These are phyloP conservation scores for Leuciscus idus DNA, from an alignment of 2,113 vertebrate genomes.

Conservation along the genomic window DNA sequence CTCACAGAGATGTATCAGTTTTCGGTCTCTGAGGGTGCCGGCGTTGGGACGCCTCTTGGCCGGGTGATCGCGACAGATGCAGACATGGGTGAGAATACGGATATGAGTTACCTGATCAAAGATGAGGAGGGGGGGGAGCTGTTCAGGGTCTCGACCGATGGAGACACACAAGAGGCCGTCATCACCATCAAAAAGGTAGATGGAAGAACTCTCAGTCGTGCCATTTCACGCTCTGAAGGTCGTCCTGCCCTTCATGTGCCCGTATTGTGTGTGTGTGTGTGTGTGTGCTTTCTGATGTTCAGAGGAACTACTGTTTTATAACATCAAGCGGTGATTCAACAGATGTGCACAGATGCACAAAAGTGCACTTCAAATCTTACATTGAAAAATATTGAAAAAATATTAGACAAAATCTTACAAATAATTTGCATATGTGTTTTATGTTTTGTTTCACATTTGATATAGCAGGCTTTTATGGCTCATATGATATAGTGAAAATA, in stretches of 20 bases:
- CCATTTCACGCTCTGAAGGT: neutral
- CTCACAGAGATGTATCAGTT: conserved; percentile 96
- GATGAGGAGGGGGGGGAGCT: conserved; percentile 84
- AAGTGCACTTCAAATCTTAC: neutral
- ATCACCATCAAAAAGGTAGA: conserved; percentile 87
- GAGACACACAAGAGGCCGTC: conserved; percentile 90
- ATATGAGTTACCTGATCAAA: conserved; percentile 94
- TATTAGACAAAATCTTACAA: too few species aligned
- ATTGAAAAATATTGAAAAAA: too few species aligned
- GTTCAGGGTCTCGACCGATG: conserved; percentile 91
- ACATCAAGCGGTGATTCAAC: neutral
- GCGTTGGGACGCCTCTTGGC: conserved; percentile 86
- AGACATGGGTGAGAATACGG: conserved; percentile 94
- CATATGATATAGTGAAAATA: too few species aligned
- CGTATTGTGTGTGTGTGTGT: neutral
- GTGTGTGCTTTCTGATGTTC: neutral
- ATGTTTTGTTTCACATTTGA: too few species aligned
- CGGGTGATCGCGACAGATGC: conserved; percentile 91
- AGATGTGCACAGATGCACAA: neutral
- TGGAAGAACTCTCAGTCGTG: neutral
- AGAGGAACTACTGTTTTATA: neutral
- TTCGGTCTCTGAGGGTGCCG: conserved; percentile 85
- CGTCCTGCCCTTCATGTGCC: neutral
- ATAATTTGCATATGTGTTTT: too few species aligned
- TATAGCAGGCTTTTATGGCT: too few species aligned